A percentile compares a stretch with the other conserved stretches of the same genome.
Conservation (phyloP, 2,113 vertebrate species). For the Psettodes erumei region DNA sequence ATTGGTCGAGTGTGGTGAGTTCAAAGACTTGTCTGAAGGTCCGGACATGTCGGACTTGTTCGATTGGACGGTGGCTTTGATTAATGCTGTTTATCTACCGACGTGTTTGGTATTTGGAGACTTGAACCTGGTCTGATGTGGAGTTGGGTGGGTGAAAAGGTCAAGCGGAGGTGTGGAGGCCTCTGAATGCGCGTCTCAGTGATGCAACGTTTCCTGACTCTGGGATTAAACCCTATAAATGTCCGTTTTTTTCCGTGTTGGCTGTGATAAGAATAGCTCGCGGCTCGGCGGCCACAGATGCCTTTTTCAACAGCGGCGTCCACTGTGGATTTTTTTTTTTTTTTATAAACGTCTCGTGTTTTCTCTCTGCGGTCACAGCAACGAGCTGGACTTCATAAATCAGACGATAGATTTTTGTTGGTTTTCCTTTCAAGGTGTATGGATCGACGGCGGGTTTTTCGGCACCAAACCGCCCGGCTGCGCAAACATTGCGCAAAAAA, state of each 20-base stretch:
- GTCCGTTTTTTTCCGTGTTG: conserved; percentile 48
- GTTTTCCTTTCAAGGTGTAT: conserved; percentile 81
- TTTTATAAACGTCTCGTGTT: conserved; percentile 73
- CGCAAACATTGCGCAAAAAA: conserved; percentile 85
- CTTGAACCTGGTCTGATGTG: too few relatives aligned
- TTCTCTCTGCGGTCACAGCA: conserved; percentile 78
- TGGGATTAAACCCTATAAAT: conserved; percentile 73
- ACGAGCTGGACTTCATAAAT: conserved; percentile 83
- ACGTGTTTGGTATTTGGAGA: too few relatives aligned
- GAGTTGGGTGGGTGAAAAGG: too few relatives aligned
- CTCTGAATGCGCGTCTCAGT: conserved; percentile 56
- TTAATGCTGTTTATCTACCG: too few relatives aligned
- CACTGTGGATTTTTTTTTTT: conserved; percentile 77
- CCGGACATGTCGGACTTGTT: too few relatives aligned
- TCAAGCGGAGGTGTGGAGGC: not conserved
- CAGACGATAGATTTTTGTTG: conserved; percentile 79
- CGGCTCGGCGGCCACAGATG: conserved; percentile 77
- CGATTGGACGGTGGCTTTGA: too few relatives aligned
- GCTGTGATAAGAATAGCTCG: conserved; percentile 82
- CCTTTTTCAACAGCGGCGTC: conserved; percentile 79
- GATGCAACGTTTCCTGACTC: conserved; percentile 56
- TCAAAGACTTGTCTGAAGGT: too few relatives aligned
- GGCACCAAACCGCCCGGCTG: conserved; percentile 79
- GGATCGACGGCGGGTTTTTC: conserved; percentile 72
- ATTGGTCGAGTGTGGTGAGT: too few relatives aligned